Evolutionary conservation across 2,113 vertebrate species (phyloP).

Genomic region (Tylochromis polylepis): DNA sequence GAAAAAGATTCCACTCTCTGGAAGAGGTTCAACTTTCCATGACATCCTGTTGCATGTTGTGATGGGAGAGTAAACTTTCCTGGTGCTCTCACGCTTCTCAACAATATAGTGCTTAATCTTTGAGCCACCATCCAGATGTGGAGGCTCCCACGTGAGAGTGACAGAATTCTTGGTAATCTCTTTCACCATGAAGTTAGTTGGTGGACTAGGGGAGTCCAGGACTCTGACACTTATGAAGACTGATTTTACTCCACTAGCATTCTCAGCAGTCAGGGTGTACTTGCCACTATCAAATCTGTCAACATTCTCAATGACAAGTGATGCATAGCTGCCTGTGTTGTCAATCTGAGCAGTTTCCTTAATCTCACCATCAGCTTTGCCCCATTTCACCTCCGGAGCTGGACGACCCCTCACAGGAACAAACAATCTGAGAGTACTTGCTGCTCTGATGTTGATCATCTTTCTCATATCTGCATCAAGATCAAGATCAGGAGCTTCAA

Average conservation of each 20-base stretch:
- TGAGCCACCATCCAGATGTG: conserved; percentile 89
- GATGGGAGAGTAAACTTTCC: conserved; percentile 91
- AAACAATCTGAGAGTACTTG: conserved; percentile 89
- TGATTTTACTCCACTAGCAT: conserved; percentile 90
- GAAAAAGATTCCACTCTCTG: conserved; percentile 91
- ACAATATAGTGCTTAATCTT: conserved; percentile 97
- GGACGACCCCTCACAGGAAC: conserved; percentile 94
- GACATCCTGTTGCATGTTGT: conserved; percentile 92
- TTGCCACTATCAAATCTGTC: conserved; percentile 95
- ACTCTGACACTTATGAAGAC: conserved; percentile 95
- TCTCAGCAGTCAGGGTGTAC: conserved; percentile 91
- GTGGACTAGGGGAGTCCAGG: conserved; percentile 91
- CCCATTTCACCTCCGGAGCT: conserved; percentile 95
- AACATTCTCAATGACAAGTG: conserved; percentile 92
- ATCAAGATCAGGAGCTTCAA: conserved; percentile 94
- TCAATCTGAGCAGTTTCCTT: conserved; percentile 91
- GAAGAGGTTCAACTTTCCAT: conserved; percentile 90
- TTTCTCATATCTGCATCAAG: conserved; percentile 94
- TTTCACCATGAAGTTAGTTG: conserved; percentile 86
- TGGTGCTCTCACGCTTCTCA: conserved; percentile 95
- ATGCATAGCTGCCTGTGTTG: conserved; percentile 88
- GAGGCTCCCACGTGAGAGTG: conserved; percentile 93
- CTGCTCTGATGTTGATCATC: conserved; percentile 90
- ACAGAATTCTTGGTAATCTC: conserved; percentile 93
- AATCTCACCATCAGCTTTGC: conserved; percentile 89